Percentiles rank a stretch among this genome's conserved stretches.
Evolutionary conservation across 2,797 vertebrate species (phyloP).

Genomic region (Chelmon rostratus): DNA sequence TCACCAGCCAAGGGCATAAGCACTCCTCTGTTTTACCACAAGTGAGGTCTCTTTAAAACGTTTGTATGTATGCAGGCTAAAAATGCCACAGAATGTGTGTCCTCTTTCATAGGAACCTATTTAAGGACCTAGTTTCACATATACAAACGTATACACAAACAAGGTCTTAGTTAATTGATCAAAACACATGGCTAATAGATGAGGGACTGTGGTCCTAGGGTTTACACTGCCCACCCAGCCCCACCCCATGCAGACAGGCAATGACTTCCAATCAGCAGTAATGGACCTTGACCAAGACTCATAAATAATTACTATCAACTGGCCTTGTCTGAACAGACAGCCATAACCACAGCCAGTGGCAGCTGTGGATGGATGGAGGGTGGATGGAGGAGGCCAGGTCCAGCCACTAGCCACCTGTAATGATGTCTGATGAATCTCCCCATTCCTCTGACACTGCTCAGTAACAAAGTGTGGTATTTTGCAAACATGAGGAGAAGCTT

Average conservation of each 20-base stretch:
- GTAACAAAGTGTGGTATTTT: constrained; percentile 14
- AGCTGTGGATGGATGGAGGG: constrained; percentile 39
- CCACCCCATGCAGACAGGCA: constrained; percentile 61
- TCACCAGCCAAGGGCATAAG: constrained; percentile 38
- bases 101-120: constrained; percentile 39
- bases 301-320: constrained; percentile 86
- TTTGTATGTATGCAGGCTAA: constrained; percentile 17
- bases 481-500: constrained; percentile 18
- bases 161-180: constrained; percentile 70
- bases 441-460: constrained; percentile 8
- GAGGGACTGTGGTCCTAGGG: constrained; percentile 62
- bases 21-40: constrained; percentile 41
- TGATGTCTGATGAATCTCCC: constrained; percentile 25
- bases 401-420: constrained; percentile 42
- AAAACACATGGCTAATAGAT: constrained; percentile 69
- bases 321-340: constrained; percentile 76
- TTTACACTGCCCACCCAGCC: constrained; percentile 56
- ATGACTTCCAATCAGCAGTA: constrained; percentile 85
- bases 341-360: constrained; percentile 60
- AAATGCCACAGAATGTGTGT: constrained; percentile 25
- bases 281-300: constrained; percentile 84
- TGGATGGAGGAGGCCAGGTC: constrained; percentile 47
- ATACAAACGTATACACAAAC: constrained; percentile 29
- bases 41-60: constrained; percentile 24
- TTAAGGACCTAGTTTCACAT: constrained; percentile 39